These are phyloP conservation scores for Eupithecia subfuscata DNA, from an alignment of 2,888 invertebrate species.

Conservation along the genomic window DNA sequence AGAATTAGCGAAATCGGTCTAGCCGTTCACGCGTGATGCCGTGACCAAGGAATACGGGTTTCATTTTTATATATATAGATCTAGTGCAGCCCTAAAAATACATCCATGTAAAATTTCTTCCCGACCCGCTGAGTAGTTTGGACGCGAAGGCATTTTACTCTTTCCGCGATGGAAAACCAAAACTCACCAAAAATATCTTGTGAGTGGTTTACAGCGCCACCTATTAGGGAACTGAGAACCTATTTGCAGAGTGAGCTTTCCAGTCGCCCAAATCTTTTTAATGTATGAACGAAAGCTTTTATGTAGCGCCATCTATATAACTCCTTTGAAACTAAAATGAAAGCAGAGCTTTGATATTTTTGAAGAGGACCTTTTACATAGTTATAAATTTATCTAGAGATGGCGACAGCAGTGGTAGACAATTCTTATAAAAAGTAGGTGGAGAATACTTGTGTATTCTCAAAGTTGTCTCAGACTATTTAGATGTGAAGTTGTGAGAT, in stretches of 20 bases:
- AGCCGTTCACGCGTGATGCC: too few species aligned
- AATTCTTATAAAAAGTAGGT: too few species aligned
- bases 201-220: not conserved
- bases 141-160: too few species aligned
- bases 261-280: not conserved
- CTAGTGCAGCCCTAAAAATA: too few species aligned
- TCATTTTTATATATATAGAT: too few species aligned
- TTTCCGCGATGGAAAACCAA: not conserved
- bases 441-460: too few species aligned
- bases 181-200: not conserved
- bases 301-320: slow-evolving; percentile 22
- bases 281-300: slow-evolving; percentile 11
- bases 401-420: not conserved
- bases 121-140: too few species aligned
- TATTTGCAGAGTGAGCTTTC: not conserved
- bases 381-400: not conserved
- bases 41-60: too few species aligned
- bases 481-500: too few species aligned
- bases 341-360: slow-evolving; percentile 8
- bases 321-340: slow-evolving; percentile 16
- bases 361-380: not conserved
- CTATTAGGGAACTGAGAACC: not conserved
- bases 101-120: too few species aligned
- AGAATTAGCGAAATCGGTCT: too few species aligned
- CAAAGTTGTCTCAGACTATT: too few species aligned